Evolutionary conservation across 2,888 invertebrate genomes (phyloP).

Genomic region (Drosophila putrida): DNA sequence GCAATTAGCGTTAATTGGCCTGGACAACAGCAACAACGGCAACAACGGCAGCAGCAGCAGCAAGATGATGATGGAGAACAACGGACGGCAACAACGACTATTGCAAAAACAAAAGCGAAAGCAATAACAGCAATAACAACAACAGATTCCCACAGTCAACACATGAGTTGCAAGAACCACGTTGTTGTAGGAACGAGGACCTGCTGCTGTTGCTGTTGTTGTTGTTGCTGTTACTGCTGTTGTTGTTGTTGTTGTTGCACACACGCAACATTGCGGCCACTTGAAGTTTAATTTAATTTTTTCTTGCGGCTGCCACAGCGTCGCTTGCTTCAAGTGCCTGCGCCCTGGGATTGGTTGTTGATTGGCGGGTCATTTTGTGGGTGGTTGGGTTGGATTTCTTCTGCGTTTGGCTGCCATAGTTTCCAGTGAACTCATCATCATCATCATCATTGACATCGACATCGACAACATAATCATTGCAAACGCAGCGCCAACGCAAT

Average conservation of each 20-base stretch:
- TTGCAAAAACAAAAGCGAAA: slow-evolving; percentile 32
- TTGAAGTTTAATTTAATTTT: slow-evolving; percentile 80
- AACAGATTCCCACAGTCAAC: slow-evolving; percentile 54
- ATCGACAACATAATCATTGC: slow-evolving; percentile 49
- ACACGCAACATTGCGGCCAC: slow-evolving; percentile 74
- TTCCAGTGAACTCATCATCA: slow-evolving; percentile 41
- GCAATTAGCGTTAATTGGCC: slow-evolving; percentile 76
- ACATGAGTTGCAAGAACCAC: slow-evolving; percentile 36
- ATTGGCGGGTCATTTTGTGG: slow-evolving; percentile 44
- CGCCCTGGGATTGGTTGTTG: slow-evolving; percentile 70
- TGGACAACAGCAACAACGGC: slow-evolving; percentile 40
- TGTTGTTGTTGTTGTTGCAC: slow-evolving; percentile 26
- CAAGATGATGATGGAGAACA: slow-evolving; percentile 14
- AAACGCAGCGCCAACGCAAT: slow-evolving; percentile 44
- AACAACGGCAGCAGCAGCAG: slow-evolving; percentile 22
- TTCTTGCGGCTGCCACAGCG: slow-evolving; percentile 74
- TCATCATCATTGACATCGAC: slow-evolving; percentile 23
- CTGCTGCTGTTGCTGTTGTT: slow-evolving; percentile 29
- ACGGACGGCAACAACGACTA: slow-evolving; percentile 27
- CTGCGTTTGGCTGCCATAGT: slow-evolving; percentile 44
- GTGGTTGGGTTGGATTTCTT: slow-evolving; percentile 33
- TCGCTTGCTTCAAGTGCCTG: slow-evolving; percentile 68
- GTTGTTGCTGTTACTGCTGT: slow-evolving; percentile 5
- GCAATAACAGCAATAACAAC: slow-evolving; percentile 34
- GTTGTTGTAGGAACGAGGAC: slow-evolving; percentile 12